Conservation (phyloP, 2,797 vertebrate genomes). For the Hippopotamyrus pictus region DNA sequence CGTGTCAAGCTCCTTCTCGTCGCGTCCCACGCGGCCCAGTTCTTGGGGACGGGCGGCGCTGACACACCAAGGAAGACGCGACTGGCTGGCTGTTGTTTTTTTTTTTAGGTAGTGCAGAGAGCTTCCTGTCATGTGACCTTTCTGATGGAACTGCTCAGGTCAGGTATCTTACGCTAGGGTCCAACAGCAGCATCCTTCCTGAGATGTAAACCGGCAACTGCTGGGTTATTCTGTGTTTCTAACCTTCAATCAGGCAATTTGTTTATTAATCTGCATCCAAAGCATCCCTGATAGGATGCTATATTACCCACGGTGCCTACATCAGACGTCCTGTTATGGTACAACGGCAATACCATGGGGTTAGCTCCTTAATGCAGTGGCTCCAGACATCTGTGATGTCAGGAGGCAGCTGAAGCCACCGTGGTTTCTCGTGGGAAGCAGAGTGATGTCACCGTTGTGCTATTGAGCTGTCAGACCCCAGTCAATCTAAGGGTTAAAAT, state of each 20-base stretch:
- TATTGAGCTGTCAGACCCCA: background rate
- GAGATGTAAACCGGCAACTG: background rate
- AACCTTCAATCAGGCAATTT: background rate
- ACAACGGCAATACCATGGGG: background rate
- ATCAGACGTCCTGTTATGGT: background rate
- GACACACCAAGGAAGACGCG: background rate
- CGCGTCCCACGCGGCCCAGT: background rate
- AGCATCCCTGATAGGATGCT: background rate
- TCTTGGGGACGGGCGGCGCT: background rate
- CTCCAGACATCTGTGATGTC: background rate
- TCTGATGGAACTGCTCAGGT: background rate
- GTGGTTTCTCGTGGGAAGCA: background rate
- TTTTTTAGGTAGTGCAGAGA: background rate
- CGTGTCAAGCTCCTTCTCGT: background rate
- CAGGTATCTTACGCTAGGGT: background rate
- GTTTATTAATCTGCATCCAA: background rate
- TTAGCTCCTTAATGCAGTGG: background rate
- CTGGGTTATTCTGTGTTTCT: background rate
- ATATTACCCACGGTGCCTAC: background rate
- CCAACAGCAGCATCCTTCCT: background rate
- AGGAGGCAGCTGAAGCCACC: background rate
- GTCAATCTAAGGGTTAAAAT: background rate
- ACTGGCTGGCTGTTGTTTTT: background rate
- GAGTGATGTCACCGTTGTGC: background rate
- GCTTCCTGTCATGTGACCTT: background rate